A percentile compares a stretch with the other conserved stretches of the same genome.
phyloP scores from a whole-genome alignment of 1,140 invertebrate species.

The Calliopsis andreniformis region DNA sequence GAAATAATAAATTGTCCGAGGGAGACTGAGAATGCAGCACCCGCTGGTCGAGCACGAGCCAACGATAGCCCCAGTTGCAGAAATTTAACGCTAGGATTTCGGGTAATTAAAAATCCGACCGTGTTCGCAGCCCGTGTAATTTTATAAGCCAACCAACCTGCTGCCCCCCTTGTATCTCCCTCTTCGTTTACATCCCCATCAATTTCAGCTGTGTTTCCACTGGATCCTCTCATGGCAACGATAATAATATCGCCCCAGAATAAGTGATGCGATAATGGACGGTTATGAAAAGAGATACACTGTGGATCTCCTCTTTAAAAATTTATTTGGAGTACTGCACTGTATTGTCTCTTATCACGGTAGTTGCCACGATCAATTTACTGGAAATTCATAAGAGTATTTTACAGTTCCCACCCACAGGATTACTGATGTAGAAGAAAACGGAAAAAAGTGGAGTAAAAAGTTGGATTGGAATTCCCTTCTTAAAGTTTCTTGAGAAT shows the following conservation, averaged over 20 bases:
- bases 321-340: too few relatives aligned
- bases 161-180: too few relatives aligned
- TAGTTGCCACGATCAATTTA: too few relatives aligned
- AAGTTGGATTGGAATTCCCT: too few relatives aligned
- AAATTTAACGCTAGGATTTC: slow-evolving; percentile 16
- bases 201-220: not conserved
- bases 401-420: too few relatives aligned
- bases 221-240: not conserved
- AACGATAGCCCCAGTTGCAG: not conserved
- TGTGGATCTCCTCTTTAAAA: too few relatives aligned
- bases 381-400: too few relatives aligned
- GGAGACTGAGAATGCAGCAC: not conserved
- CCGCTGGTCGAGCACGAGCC: not conserved
- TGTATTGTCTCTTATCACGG: too few relatives aligned
- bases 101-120: slow-evolving; percentile 18
- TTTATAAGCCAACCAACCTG: not conserved
- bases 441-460: too few relatives aligned
- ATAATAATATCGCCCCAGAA: not conserved
- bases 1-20: slow-evolving; percentile 25
- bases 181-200: not conserved
- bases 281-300: too few relatives aligned
- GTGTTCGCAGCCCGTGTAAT: slow-evolving; percentile 5
- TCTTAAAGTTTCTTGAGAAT: too few relatives aligned
- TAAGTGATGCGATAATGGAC: not conserved
- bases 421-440: too few relatives aligned